Percentiles rank a stretch among this genome's conserved stretches.
These are phyloP conservation scores for Actinia tenebrosa DNA, from an alignment of 64 coral and sea anemone species.

Conservation along the genomic window DNA sequence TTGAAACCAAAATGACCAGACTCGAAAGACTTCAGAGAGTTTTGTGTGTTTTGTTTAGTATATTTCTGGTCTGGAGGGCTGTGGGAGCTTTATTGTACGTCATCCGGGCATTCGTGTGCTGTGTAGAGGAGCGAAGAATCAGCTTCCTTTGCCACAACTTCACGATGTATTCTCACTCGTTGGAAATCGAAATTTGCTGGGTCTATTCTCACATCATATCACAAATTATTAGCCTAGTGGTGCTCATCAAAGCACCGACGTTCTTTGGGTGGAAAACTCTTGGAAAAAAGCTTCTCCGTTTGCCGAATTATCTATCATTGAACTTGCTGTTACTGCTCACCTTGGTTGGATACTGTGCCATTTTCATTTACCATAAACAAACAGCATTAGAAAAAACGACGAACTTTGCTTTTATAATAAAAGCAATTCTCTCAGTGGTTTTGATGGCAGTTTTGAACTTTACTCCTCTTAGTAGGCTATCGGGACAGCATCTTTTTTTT, in stretches of 20 bases:
- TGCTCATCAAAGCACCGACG: neutral
- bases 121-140: neutral
- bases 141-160: conserved; percentile 20
- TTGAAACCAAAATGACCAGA: neutral
- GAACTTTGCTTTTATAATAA: neutral
- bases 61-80: conserved; percentile 6
- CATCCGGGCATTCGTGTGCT: neutral
- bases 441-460: conserved; percentile 12
- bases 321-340: neutral
- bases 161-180: neutral
- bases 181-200: neutral
- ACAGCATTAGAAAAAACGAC: neutral
- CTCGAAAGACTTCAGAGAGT: neutral
- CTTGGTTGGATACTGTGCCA: neutral
- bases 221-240: neutral
- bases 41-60: neutral
- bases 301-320: conserved; percentile 11
- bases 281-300: conserved; percentile 5
- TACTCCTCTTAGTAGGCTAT: neutral
- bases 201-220: neutral
- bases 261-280: conserved; percentile 7
- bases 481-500: neutral
- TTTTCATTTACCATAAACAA: neutral
- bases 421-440: neutral
- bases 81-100: neutral